Evolutionary conservation across 2,113 vertebrate genomes (phyloP).

Genomic region (Leptobrachium leishanense): DNA sequence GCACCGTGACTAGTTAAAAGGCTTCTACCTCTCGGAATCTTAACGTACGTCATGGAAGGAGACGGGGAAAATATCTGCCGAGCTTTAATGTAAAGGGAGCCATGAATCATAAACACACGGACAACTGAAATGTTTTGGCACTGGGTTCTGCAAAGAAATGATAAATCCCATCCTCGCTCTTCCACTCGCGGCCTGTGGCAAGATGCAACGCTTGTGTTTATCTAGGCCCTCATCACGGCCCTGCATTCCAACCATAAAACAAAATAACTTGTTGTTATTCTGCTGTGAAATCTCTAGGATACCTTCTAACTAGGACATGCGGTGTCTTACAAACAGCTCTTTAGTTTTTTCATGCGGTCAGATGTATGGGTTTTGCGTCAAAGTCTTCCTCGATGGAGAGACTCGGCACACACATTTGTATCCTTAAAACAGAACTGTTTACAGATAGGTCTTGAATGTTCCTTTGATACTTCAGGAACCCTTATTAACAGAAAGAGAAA

Average conservation of each 20-base stretch:
- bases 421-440: too few species aligned
- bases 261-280: neutral
- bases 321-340: too few species aligned
- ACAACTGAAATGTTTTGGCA: conserved; percentile 12
- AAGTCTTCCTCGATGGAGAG: too few species aligned
- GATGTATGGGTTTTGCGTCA: too few species aligned
- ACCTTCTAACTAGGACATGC: too few species aligned
- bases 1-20: neutral
- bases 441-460: too few species aligned
- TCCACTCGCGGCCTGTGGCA: neutral
- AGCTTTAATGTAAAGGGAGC: neutral
- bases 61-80: neutral
- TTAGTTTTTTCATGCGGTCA: too few species aligned
- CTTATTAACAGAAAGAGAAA: too few species aligned
- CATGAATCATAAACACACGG: conserved; percentile 4
- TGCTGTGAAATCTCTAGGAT: too few species aligned
- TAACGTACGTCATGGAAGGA: neutral
- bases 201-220: neutral
- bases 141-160: neutral
- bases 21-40: neutral
- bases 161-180: neutral
- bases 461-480: too few species aligned
- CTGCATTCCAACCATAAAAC: neutral
- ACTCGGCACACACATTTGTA: too few species aligned
- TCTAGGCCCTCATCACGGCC: neutral